Conservation (phyloP, 2,113 vertebrate genomes). For the Microtus oregoni region DNA sequence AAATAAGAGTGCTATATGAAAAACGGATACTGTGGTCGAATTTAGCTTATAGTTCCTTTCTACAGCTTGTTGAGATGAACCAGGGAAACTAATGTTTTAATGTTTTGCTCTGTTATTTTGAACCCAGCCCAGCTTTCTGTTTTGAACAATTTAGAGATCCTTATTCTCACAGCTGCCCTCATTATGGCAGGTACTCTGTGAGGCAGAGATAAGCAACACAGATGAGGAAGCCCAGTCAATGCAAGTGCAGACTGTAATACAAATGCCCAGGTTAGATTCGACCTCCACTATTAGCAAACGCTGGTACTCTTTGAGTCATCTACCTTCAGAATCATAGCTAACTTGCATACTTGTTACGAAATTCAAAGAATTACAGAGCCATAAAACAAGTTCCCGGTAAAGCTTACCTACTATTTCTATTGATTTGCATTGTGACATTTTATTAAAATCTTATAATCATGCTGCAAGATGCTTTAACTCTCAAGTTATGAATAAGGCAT, state of each 20-base stretch:
- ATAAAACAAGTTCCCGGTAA: not conserved
- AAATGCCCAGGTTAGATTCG: not conserved
- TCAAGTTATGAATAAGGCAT: not conserved
- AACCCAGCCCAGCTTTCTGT: not conserved
- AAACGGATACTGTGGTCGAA: not conserved
- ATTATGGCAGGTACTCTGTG: not conserved
- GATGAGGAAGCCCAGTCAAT: not conserved
- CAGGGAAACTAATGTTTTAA: not conserved
- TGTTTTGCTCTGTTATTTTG: not conserved
- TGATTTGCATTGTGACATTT: not conserved
- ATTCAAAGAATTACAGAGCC: not conserved
- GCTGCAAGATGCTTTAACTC: not conserved
- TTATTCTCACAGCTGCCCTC: not conserved
- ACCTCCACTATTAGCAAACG: not conserved
- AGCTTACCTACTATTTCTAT: not conserved
- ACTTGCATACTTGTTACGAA: not conserved
- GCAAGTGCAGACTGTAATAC: not conserved
- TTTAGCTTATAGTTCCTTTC: not conserved
- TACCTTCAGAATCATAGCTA: not conserved
- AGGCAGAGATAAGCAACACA: not conserved
- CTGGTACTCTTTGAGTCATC: not conserved
- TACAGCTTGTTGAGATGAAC: not conserved
- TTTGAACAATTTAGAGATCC: not conserved
- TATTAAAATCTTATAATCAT: conserved; percentile 6
- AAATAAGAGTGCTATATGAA: not conserved